Percentiles rank a stretch among this genome's conserved stretches.
Conservation (phyloP, 2,888 invertebrate species). For the Cheilosia soror region DNA sequence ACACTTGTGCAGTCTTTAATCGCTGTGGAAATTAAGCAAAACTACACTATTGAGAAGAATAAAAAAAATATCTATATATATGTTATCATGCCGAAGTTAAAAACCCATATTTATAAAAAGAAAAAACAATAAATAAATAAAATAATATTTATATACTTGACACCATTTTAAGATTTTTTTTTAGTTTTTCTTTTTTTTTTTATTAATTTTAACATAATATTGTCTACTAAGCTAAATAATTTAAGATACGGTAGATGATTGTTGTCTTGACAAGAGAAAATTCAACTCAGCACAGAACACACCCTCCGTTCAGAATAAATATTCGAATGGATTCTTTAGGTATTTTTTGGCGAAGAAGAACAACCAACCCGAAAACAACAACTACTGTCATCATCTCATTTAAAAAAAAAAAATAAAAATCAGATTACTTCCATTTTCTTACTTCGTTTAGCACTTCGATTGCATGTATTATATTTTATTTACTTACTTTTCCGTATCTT, state of each 20-base stretch:
- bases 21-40: slow-evolving; percentile 1
- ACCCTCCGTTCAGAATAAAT: too few species aligned
- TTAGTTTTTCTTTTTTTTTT: slow-evolving; percentile 15
- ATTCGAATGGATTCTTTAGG: too few species aligned
- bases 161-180: slow-evolving; percentile 49
- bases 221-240: background rate
- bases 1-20: slow-evolving; percentile 11
- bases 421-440: background rate
- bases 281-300: too few species aligned
- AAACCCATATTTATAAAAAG: slow-evolving; percentile 14
- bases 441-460: slow-evolving; percentile 15
- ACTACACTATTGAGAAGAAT: slow-evolving; percentile 2
- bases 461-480: slow-evolving; percentile 18
- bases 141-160: slow-evolving; percentile 15
- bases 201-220: background rate
- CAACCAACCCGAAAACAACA: background rate
- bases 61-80: background rate
- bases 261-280: too few species aligned
- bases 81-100: slow-evolving; percentile 2
- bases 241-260: too few species aligned
- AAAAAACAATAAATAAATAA: slow-evolving; percentile 24
- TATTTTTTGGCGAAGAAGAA: background rate
- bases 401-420: background rate
- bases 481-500: background rate
- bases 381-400: background rate